Evolutionary conservation across 2,797 vertebrate species (phyloP).

Genomic region (Schizopygopsis malacanthus): DNA sequence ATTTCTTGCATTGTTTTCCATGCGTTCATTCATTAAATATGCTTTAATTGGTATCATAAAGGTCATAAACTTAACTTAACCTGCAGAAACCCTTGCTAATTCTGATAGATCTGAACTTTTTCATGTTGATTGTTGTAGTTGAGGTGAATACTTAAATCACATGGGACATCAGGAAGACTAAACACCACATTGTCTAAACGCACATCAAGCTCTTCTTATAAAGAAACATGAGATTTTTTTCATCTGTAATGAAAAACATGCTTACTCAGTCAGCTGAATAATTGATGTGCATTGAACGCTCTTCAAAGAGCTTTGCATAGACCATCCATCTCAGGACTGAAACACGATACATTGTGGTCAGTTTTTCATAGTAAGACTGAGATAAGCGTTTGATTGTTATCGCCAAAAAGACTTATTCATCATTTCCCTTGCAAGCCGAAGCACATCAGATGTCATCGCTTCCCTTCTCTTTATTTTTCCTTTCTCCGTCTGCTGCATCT

Average conservation of each 20-base stretch:
- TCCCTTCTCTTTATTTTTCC: not conserved
- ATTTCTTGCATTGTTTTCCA: too few relatives aligned
- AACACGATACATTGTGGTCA: slow-evolving; percentile 33
- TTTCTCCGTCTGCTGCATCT: not conserved
- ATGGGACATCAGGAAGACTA: not conserved
- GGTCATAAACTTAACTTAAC: too few relatives aligned
- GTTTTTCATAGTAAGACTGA: slow-evolving; percentile 19
- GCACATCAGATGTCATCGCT: slow-evolving; percentile 3
- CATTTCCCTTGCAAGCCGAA: slow-evolving; percentile 25
- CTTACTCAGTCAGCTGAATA: slow-evolving; percentile 24
- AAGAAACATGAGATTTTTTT: not conserved
- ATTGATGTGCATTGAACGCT: slow-evolving; percentile 19
- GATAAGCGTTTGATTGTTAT: slow-evolving; percentile 41
- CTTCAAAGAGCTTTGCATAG: slow-evolving; percentile 3
- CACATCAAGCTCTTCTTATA: not conserved
- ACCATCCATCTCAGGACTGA: slow-evolving; percentile 17
- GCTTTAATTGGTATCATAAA: too few relatives aligned
- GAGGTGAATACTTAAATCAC: not conserved
- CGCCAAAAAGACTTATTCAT: slow-evolving; percentile 21
- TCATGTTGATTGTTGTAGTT: not conserved
- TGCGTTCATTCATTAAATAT: too few relatives aligned
- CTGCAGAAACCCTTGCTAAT: not conserved
- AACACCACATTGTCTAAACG: not conserved
- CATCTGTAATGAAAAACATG: not conserved
- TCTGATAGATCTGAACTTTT: not conserved